Conservation (phyloP, 1,140 invertebrate genomes). For the Dinoponera quadriceps region DNA sequence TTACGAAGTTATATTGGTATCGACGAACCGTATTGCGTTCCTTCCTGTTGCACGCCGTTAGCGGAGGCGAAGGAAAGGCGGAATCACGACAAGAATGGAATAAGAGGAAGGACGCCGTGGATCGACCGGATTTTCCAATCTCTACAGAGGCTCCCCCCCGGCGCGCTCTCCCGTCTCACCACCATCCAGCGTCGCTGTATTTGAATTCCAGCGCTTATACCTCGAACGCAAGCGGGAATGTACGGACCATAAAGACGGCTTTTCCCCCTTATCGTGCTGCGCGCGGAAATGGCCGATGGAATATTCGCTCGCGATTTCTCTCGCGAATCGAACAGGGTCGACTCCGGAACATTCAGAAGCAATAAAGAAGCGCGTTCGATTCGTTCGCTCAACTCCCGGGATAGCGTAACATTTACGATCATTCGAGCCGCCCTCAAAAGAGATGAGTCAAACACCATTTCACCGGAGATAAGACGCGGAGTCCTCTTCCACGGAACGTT, state of each 20-base stretch:
- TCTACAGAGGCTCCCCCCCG: neutral
- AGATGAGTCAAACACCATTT: too few relatives aligned
- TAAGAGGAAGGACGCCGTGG: neutral
- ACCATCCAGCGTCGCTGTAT: neutral
- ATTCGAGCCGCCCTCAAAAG: too few relatives aligned
- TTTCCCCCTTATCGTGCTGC: neutral
- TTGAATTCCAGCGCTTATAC: conserved; percentile 45
- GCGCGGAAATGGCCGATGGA: neutral
- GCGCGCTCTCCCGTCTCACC: conserved; percentile 5
- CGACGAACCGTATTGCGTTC: neutral
- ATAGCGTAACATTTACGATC: too few relatives aligned
- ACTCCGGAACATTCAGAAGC: too few relatives aligned
- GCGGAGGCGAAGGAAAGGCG: conserved; percentile 1
- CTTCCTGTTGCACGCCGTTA: neutral
- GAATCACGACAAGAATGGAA: conserved; percentile 15
- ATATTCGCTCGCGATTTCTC: neutral
- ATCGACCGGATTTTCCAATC: conserved; percentile 44
- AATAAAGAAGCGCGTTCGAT: too few relatives aligned
- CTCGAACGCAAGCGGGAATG: neutral
- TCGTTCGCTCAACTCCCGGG: too few relatives aligned
- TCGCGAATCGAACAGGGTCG: neutral
- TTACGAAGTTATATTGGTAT: conserved; percentile 37
- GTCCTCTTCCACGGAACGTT: too few relatives aligned
- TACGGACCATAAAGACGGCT: neutral
- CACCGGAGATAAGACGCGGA: too few relatives aligned